phyloP scores from a whole-genome alignment of 2,888 invertebrate species.

The Itoplectis maculator region DNA sequence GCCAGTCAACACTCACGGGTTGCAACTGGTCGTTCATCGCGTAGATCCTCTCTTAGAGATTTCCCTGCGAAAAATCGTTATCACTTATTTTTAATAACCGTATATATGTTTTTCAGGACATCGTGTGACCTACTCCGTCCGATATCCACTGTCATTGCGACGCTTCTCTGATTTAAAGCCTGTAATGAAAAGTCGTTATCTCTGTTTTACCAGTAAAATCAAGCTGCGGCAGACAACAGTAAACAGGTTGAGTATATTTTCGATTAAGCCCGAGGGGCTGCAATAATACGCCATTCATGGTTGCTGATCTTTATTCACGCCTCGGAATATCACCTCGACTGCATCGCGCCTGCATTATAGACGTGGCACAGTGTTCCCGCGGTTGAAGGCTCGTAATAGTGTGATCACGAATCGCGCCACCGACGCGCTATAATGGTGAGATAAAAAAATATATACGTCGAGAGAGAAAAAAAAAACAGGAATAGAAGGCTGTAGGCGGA shows the following conservation, averaged over 20 bases:
- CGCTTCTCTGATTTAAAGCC: constrained; percentile 1
- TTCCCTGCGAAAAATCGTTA: neutral
- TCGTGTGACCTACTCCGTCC: neutral
- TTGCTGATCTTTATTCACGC: constrained; percentile 3
- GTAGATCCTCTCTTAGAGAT: neutral
- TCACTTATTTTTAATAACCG: neutral
- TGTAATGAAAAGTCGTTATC: constrained; percentile 27
- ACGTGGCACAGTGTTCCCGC: constrained; percentile 10
- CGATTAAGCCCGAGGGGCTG: constrained; percentile 45
- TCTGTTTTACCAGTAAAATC: constrained; percentile 29
- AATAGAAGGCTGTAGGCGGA: constrained; percentile 26
- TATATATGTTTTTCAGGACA: neutral
- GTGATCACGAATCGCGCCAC: constrained; percentile 53
- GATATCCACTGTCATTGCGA: neutral
- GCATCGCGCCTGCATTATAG: constrained; percentile 39
- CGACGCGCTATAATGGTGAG: constrained; percentile 21
- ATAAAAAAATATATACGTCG: neutral
- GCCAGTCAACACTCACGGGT: neutral
- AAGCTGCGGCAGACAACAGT: neutral
- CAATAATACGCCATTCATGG: constrained; percentile 41
- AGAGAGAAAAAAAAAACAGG: constrained; percentile 19
- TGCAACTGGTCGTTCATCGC: neutral
- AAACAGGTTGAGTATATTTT: constrained; percentile 53
- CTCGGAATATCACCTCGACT: neutral
- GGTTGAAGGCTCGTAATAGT: constrained; percentile 47